Percentiles rank a stretch among this genome's conserved stretches.
phyloP scores from a whole-genome alignment of 2,888 invertebrate species.

The Fabriciana adippe region DNA sequence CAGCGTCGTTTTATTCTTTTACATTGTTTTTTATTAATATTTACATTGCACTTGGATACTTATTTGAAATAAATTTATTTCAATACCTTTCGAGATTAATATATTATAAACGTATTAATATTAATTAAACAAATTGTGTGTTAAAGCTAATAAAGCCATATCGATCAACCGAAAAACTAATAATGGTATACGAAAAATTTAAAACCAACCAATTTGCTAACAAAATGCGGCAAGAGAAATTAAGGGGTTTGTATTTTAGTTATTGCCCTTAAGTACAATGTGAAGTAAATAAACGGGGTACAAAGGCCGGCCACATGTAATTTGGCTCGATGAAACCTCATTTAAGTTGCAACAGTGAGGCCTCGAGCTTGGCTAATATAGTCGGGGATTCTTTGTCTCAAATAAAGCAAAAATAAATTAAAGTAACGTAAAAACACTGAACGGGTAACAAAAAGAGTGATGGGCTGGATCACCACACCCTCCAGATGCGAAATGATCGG shows the following conservation, averaged over 20 bases:
- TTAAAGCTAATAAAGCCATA: slow-evolving; percentile 31
- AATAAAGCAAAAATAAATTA: slow-evolving; percentile 75
- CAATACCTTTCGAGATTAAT: slow-evolving; percentile 17
- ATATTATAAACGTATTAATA: background rate
- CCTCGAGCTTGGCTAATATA: slow-evolving; percentile 69
- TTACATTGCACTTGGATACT: slow-evolving; percentile 44
- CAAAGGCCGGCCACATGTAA: slow-evolving; percentile 71
- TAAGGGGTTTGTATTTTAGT: slow-evolving; percentile 70
- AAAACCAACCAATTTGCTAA: slow-evolving; percentile 60
- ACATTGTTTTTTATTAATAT: slow-evolving; percentile 41
- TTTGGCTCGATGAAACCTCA: slow-evolving; percentile 77
- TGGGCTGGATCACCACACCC: slow-evolving; percentile 72
- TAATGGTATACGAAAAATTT: slow-evolving; percentile 59
- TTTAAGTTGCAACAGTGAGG: slow-evolving; percentile 67
- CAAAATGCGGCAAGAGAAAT: slow-evolving; percentile 66
- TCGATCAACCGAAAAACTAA: slow-evolving; percentile 45
- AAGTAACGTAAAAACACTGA: slow-evolving; percentile 75
- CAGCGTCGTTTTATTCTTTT: slow-evolving; percentile 53
- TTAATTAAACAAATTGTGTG: slow-evolving; percentile 18
- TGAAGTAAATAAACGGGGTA: slow-evolving; percentile 77
- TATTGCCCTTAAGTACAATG: slow-evolving; percentile 80
- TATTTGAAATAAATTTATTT: slow-evolving; percentile 49
- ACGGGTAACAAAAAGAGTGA: slow-evolving; percentile 68
- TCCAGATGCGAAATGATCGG: slow-evolving; percentile 62
- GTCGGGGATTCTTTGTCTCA: slow-evolving; percentile 66